Conservation (phyloP, 2,888 invertebrate species). For the Leptopterna dolabrata region DNA sequence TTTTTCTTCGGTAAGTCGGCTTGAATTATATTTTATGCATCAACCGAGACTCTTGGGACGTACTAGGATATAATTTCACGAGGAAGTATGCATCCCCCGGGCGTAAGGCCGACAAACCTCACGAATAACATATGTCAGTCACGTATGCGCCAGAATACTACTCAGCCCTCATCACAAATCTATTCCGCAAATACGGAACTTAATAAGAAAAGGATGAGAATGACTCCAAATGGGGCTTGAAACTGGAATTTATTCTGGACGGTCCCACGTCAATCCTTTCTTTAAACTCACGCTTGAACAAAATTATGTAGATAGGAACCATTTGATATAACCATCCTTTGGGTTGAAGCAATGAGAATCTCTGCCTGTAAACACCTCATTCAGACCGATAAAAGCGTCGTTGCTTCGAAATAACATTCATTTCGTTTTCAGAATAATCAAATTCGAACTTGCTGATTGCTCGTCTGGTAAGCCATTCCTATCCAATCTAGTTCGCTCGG, state of each 20-base stretch:
- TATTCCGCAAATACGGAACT: not conserved
- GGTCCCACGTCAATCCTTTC: not conserved
- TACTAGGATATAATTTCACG: not conserved
- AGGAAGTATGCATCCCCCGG: not conserved
- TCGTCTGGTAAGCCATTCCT: no score
- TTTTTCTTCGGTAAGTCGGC: not conserved
- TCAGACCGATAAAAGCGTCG: not conserved
- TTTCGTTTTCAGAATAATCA: no score
- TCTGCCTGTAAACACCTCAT: not conserved
- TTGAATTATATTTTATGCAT: not conserved
- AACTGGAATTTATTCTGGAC: not conserved
- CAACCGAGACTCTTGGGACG: not conserved
- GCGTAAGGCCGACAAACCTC: not conserved
- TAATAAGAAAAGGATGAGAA: not conserved
- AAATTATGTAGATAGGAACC: not conserved
- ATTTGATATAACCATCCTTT: not conserved
- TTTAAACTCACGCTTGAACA: not conserved
- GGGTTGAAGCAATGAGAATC: not conserved
- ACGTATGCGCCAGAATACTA: not conserved
- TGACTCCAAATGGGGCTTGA: no score
- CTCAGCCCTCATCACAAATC: not conserved
- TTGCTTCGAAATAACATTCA: no score
- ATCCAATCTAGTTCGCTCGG: no score
- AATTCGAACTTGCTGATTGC: no score
- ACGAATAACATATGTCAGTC: not conserved